These are phyloP conservation scores for Flexamia atlantica DNA, from an alignment of 2,888 invertebrate species.

Conservation along the genomic window DNA sequence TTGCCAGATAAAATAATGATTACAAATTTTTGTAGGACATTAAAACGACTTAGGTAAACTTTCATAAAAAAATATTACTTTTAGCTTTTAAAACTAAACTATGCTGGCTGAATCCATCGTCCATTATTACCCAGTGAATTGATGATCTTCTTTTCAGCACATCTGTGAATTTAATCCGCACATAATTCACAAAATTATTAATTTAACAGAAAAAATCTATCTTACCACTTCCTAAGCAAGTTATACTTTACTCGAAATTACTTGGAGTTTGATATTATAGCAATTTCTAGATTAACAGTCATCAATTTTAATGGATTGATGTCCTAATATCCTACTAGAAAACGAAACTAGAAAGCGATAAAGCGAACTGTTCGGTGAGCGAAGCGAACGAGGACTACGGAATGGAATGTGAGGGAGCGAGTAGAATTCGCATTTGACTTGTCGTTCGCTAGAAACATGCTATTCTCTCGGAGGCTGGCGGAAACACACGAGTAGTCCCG, in stretches of 20 bases:
- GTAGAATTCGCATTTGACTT: no score
- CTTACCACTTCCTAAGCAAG: background rate
- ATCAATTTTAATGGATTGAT: background rate
- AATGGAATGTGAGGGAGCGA: no score
- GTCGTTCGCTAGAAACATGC: no score
- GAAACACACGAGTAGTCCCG: no score
- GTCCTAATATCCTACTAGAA: no score
- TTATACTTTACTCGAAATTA: background rate
- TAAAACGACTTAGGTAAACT: background rate
- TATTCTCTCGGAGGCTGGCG: no score
- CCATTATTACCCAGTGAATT: constrained; percentile 45
- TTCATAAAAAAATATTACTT: background rate
- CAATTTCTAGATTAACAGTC: background rate
- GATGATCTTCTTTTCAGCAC: constrained; percentile 45
- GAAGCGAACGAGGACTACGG: no score
- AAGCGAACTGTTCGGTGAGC: background rate
- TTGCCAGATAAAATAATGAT: background rate
- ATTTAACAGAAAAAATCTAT: background rate
- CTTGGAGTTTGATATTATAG: background rate
- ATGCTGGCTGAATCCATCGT: constrained; percentile 35
- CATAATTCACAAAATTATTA: background rate
- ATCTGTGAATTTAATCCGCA: constrained; percentile 16
- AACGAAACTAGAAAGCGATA: no score
- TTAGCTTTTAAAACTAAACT: background rate
- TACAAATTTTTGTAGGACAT: background rate